Conservation (phyloP, 2,113 vertebrate species). For the Actenoides lindsayi region DNA sequence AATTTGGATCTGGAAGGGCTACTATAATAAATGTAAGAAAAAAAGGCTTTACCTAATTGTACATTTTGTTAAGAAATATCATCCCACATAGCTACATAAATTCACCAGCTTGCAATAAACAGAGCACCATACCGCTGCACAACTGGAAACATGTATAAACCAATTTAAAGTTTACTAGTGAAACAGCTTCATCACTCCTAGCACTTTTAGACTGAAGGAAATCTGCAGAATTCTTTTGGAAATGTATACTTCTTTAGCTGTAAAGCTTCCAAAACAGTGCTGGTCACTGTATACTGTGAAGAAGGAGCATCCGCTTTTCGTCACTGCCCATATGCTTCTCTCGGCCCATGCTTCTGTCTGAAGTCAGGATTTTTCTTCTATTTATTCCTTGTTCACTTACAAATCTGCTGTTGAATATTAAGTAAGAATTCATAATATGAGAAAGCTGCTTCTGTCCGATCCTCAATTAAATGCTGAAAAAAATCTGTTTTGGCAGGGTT, state of each 20-base stretch:
- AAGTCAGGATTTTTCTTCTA: background rate
- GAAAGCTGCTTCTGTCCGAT: conserved; percentile 88
- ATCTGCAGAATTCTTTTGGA: conserved; percentile 17
- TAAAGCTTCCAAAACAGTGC: conserved; percentile 43
- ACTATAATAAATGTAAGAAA: conserved; percentile 65
- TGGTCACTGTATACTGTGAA: background rate
- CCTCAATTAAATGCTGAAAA: conserved; percentile 93
- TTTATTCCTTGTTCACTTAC: conserved; percentile 81
- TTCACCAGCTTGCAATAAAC: conserved; percentile 66
- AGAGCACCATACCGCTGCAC: conserved; percentile 66
- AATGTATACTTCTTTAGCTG: conserved; percentile 23
- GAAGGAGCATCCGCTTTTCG: background rate
- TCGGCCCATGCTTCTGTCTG: background rate
- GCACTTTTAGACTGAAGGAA: conserved; percentile 53
- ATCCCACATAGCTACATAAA: conserved; percentile 71
- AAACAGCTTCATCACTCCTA: conserved; percentile 25
- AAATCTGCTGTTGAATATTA: conserved; percentile 92
- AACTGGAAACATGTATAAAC: conserved; percentile 69
- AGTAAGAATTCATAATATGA: conserved; percentile 96
- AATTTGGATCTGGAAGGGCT: conserved; percentile 66
- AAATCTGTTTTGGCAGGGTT: conserved; percentile 85
- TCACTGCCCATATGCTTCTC: conserved; percentile 26
- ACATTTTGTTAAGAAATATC: conserved; percentile 61
- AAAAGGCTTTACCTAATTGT: conserved; percentile 61
- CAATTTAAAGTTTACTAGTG: conserved; percentile 57